phyloP scores from a whole-genome alignment of 2,113 vertebrate species.

The Rhineura floridana region DNA sequence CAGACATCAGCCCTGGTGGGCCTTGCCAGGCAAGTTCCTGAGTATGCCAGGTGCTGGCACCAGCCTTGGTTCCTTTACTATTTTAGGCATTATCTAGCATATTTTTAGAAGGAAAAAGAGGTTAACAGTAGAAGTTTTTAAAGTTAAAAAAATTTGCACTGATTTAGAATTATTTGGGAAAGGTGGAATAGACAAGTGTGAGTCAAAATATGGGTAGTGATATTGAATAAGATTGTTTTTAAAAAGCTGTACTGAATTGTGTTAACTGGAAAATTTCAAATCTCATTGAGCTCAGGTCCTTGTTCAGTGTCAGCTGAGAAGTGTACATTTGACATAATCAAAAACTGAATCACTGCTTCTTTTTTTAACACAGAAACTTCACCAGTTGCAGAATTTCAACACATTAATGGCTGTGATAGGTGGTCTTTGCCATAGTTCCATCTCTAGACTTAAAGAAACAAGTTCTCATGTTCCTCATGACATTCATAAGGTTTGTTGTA shows the following conservation, averaged over 20 bases:
- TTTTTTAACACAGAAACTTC: conserved; percentile 82
- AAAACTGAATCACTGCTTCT: conserved; percentile 14
- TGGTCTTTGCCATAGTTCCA: conserved; percentile 93
- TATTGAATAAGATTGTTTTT: neutral
- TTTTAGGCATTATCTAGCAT: no score
- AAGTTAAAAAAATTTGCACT: neutral
- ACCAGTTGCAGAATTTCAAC: conserved; percentile 94
- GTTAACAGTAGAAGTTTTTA: neutral
- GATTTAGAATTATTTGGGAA: neutral
- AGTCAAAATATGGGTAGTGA: neutral
- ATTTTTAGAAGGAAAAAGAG: no score
- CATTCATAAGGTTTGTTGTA: conserved; percentile 87
- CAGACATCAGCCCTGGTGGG: no score
- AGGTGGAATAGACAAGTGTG: neutral
- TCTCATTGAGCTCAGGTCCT: neutral
- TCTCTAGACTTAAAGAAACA: conserved; percentile 96
- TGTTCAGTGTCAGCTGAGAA: neutral
- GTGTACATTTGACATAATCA: neutral
- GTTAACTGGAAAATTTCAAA: neutral
- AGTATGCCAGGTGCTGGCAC: no score
- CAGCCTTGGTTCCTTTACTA: no score
- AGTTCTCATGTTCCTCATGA: conserved; percentile 89
- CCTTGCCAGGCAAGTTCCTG: no score
- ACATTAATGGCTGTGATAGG: conserved; percentile 97
- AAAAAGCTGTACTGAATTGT: neutral